Evolutionary conservation across 2,113 vertebrate species (phyloP), one percentile per base, ranked within the genome.

Genomic region (Macaca nemestrina): DNA sequence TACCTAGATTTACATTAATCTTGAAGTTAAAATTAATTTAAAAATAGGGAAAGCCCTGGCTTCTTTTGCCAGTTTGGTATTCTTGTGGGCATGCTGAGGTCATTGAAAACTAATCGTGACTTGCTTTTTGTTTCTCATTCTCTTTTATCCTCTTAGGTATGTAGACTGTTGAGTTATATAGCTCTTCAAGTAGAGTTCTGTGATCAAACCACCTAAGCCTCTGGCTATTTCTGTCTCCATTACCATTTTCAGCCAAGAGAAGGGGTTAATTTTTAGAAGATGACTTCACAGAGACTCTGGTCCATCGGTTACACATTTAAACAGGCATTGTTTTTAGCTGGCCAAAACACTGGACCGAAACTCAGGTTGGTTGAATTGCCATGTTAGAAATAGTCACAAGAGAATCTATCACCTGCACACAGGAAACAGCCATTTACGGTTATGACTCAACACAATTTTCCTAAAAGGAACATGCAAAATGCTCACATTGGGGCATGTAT

Each of bases 1-100:
- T 73, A 35, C 22, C 23, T 73, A 6, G 14, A n/a, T 8, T 18
- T 64, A 57, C 6, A 35, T 55, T 88, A 52, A 84, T 67, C 0
- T 0, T 57, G 32, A 96, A 96, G 38, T n/a, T 86, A 59, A 95
- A 93, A 79, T 83, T 43, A 68, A 78, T 38, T 89, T 81, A 70
- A 27, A 55, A 50, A 55, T 40, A 27, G 3, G 8, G 45, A 27
- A 81, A 76, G 0, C 4, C 27, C 18, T 25, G 2, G 11, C 23
- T 30, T 94, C 43, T 79, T 17, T 38, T 93, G 8, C 22, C 40
- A 78, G 35, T 91, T 61, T 89, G n/a, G 8, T 88, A 17, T 76
- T 93, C 20, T 76, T 55, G 0, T 50, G n/a, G 45, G 6, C 22
- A 55, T 92, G 2, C 1, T 82, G 22, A 12, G 6, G 2, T 78